Conservation (phyloP, 2,113 vertebrate species). For the Cervus canadensis region DNA sequence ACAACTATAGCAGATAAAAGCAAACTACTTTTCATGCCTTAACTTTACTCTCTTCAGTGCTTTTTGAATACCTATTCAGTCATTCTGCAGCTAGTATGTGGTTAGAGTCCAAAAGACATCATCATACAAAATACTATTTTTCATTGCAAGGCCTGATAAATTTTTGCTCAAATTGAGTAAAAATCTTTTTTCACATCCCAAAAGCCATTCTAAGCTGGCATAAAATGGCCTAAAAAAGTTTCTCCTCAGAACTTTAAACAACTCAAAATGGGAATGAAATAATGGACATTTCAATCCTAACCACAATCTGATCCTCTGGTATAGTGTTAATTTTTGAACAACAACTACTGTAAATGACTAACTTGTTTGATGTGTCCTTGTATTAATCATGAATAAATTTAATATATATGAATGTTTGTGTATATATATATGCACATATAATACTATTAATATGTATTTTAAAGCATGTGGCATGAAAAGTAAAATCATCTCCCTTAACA, state of each 20-base stretch:
- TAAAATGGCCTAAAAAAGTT: not conserved
- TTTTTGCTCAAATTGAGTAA: slow-evolving; percentile 32
- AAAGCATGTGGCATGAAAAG: not conserved
- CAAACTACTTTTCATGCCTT: not conserved
- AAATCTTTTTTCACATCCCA: not conserved
- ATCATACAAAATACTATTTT: not conserved
- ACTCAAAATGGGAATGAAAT: slow-evolving; percentile 33
- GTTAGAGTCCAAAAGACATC: not conserved
- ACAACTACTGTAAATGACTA: not conserved
- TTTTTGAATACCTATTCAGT: not conserved
- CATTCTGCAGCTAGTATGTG: not conserved
- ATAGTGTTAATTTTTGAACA: not conserved
- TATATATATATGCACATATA: not conserved
- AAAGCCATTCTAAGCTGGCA: not conserved
- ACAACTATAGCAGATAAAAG: not conserved
- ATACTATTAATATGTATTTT: not conserved
- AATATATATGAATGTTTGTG: not conserved
- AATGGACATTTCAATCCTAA: slow-evolving; percentile 22
- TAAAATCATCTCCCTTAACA: not conserved
- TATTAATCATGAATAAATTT: slow-evolving; percentile 2
- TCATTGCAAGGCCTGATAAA: not conserved
- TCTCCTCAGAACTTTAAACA: not conserved
- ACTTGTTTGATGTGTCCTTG: not conserved
- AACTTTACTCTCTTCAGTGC: not conserved
- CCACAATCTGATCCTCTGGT: not conserved